Conservation (phyloP, 2,797 vertebrate species). For the Lophius americanus region DNA sequence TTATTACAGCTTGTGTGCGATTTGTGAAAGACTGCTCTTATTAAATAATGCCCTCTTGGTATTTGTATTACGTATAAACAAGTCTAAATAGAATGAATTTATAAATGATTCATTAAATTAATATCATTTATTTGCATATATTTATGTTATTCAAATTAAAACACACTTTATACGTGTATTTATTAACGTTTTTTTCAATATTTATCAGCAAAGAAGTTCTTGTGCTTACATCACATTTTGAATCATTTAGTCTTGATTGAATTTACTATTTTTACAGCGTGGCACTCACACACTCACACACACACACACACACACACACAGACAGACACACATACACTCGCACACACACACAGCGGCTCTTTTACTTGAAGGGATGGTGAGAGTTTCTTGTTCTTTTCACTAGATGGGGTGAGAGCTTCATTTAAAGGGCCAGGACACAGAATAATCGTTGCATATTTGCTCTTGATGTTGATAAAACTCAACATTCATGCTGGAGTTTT, state of each 20-base stretch:
- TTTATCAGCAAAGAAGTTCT: not conserved
- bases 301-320: conserved; percentile 17
- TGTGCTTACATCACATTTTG: not conserved
- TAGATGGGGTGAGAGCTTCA: conserved; percentile 79
- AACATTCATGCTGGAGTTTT: conserved; percentile 3
- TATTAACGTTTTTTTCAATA: not conserved
- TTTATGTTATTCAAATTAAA: too few relatives aligned
- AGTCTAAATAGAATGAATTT: conserved; percentile 19
- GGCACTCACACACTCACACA: conserved; percentile 5
- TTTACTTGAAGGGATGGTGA: conserved; percentile 6
- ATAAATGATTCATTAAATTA: conserved; percentile 11
- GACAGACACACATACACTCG: conserved; percentile 11
- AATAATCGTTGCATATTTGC: not conserved
- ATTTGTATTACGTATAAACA: conserved; percentile 27
- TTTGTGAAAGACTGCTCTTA: too few relatives aligned
- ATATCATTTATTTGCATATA: too few relatives aligned
- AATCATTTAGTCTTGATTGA: not conserved
- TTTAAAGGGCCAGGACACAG: conserved; percentile 35
- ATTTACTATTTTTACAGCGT: not conserved
- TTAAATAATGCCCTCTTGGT: conserved; percentile 57
- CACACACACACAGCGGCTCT: conserved; percentile 15
- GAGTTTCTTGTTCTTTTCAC: conserved; percentile 62
- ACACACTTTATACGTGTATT: too few relatives aligned
- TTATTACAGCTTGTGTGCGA: too few relatives aligned
- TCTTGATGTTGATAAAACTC: conserved; percentile 28